Evolutionary conservation across 2,888 invertebrate species (phyloP).

Genomic region (Zonitis immaculata): DNA sequence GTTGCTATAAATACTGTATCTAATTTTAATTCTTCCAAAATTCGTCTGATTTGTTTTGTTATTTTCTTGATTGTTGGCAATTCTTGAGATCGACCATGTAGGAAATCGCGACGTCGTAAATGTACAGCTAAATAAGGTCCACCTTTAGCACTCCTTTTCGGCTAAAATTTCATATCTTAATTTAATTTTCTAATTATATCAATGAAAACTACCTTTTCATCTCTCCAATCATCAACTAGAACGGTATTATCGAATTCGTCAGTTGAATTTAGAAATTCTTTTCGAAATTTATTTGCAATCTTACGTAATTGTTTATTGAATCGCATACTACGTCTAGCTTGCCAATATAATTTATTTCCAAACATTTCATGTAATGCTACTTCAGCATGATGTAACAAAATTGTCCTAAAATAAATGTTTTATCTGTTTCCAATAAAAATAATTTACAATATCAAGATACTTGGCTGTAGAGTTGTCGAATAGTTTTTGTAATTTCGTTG

Average conservation of each 20-base stretch:
- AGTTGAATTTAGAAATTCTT: slow-evolving; percentile 58
- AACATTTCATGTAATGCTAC: slow-evolving; percentile 83
- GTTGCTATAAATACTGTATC: slow-evolving; percentile 75
- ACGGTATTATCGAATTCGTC: slow-evolving; percentile 57
- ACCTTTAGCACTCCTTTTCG: slow-evolving; percentile 54
- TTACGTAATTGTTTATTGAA: slow-evolving; percentile 66
- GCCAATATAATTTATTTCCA: slow-evolving; percentile 80
- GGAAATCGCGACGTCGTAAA: slow-evolving; percentile 84
- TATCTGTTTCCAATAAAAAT: too few species aligned
- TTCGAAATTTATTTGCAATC: slow-evolving; percentile 66
- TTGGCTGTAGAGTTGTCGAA: slow-evolving; percentile 51
- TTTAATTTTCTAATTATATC: too few species aligned
- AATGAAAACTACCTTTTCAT: slow-evolving; percentile 50
- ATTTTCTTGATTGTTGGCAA: slow-evolving; percentile 76
- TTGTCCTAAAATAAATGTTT: slow-evolving; percentile 48
- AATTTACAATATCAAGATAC: too few species aligned
- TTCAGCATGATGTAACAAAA: slow-evolving; percentile 78
- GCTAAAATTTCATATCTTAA: too few species aligned
- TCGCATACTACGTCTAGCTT: slow-evolving; percentile 84
- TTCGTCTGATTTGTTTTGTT: slow-evolving; percentile 65
- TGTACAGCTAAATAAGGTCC: slow-evolving; percentile 80
- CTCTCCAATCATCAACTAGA: slow-evolving; percentile 58
- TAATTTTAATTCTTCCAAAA: slow-evolving; percentile 56
- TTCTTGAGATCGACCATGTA: slow-evolving; percentile 64
- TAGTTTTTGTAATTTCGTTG: slow-evolving; percentile 59